Percentiles rank a stretch among this genome's conserved stretches.
Conservation (phyloP, 1,140 invertebrate genomes). For the Aphidius ervi region DNA sequence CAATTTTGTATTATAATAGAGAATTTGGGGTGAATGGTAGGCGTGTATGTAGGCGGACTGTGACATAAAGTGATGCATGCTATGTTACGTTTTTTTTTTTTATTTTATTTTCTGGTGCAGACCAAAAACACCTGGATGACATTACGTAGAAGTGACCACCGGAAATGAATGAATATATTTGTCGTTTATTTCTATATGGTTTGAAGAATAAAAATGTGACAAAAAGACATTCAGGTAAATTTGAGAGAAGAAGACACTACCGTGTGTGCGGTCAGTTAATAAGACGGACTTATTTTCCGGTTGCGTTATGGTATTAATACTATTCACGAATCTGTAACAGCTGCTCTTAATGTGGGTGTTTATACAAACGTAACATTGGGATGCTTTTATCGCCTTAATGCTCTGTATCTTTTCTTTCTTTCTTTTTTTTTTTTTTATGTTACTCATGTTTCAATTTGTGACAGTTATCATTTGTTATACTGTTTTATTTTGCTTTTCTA, state of each 20-base stretch:
- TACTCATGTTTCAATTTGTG: slow-evolving; percentile 7
- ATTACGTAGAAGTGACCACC: slow-evolving; percentile 26
- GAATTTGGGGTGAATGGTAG: slow-evolving; percentile 27
- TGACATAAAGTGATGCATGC: slow-evolving; percentile 20
- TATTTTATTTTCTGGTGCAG: background rate
- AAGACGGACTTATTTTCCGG: slow-evolving; percentile 38
- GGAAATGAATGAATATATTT: slow-evolving; percentile 17
- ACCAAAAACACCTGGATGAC: slow-evolving; percentile 34
- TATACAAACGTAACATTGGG: background rate
- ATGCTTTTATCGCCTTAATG: slow-evolving; percentile 5
- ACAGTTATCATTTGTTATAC: slow-evolving; percentile 4
- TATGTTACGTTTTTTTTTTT: background rate
- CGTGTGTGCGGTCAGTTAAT: slow-evolving; percentile 35
- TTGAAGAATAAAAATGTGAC: slow-evolving; percentile 3
- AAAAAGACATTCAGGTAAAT: background rate
- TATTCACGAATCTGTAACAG: slow-evolving; percentile 5
- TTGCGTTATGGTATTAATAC: slow-evolving; percentile 9
- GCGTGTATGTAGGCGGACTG: slow-evolving; percentile 31
- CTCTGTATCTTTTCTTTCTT: background rate
- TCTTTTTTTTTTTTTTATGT: background rate
- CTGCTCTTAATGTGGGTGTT: slow-evolving; percentile 5
- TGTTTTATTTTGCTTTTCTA: background rate
- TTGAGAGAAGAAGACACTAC: slow-evolving; percentile 17
- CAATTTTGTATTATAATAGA: slow-evolving; percentile 31
- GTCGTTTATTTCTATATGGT: background rate